Evolutionary conservation across 2,888 invertebrate genomes (phyloP), one percentile per base, ranked within the genome.

Genomic region (Oeneis ivallda): DNA sequence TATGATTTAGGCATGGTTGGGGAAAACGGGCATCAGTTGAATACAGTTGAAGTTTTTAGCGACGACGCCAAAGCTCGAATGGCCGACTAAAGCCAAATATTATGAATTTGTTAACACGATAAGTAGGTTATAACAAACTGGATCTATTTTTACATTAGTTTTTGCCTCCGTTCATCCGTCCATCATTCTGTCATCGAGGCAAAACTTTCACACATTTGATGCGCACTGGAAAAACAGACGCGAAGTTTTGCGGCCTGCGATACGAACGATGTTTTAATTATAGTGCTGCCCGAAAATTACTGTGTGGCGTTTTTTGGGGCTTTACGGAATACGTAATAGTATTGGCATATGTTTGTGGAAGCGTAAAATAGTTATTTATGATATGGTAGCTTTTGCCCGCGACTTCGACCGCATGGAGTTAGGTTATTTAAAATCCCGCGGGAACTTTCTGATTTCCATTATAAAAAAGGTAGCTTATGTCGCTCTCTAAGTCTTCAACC

Each of bases 181-280:
- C 60, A 70, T 71, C 71, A 71, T 70, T 71, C 65, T 70, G 71
- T 68, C 70, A 67, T 71, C 70, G 65, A 65, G 65, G 62, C 58
- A 56, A 64, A 70, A 71, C 64, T 68, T 71, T 70, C 70, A 62
- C 60, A 47, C 71, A 67, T 71, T 71, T 71, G 70, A 70, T 71
- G 68, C 68, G 61, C 66, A 70, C 62, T 56, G 60, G 60, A 60
- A 68, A 70, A 70, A 69, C 67, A 54, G 65, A 53, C 53, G 56
- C 59, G 61, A 67, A 68, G 68, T 68, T 67, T 53, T 53, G 63
- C 69, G 58, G 69, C 58, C 65, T 54, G 62, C 63, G 69, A 10
- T 50, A 60, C 60, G 34, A 60, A 60, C 68, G 71, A 71, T 70
- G 67, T 68, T 71, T 71, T 71, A 71, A 71, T 71, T 71, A 67